Conservation (phyloP, 2,888 invertebrate genomes). For the Pyrochroa serraticornis region DNA sequence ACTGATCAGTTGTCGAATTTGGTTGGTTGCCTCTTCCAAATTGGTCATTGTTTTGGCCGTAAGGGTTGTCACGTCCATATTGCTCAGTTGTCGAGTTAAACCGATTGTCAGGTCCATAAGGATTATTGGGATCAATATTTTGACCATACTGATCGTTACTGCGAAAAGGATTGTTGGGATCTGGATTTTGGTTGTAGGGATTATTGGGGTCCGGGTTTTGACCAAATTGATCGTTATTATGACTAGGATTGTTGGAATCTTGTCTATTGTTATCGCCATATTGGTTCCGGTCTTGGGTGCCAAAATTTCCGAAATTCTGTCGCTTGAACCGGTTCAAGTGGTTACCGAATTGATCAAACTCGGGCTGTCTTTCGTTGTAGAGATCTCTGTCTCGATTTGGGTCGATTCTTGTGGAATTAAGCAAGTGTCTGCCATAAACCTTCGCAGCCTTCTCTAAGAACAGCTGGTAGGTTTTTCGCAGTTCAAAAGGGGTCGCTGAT, state of each 20-base stretch:
- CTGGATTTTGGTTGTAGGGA: conserved; percentile 5
- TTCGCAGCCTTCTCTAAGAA: conserved; percentile 68
- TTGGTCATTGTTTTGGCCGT: conserved; percentile 39
- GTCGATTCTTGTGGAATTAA: not conserved
- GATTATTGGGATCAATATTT: conserved; percentile 37
- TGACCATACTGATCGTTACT: conserved; percentile 31
- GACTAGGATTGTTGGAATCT: not conserved
- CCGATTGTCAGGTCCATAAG: conserved; percentile 1
- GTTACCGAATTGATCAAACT: conserved; percentile 17
- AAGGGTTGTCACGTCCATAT: conserved; percentile 26
- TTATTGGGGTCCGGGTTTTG: not conserved
- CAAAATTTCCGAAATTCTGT: conserved; percentile 46
- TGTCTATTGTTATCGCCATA: conserved; percentile 5
- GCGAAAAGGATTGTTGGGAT: too few species aligned
- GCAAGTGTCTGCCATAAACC: conserved; percentile 54
- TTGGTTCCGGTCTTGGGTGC: not conserved
- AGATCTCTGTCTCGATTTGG: conserved; percentile 3
- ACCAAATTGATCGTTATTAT: conserved; percentile 1
- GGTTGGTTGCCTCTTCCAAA: conserved; percentile 32
- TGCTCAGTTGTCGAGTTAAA: conserved; percentile 31
- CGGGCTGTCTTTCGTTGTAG: conserved; percentile 15
- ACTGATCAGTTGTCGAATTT: too few species aligned
- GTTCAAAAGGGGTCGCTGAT: conserved; percentile 71
- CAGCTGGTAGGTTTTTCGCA: conserved; percentile 67
- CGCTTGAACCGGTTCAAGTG: conserved; percentile 41